Evolutionary conservation across 92 coral and sea anemone genomes (phyloP).

Genomic region (Phymanthus crucifer): DNA sequence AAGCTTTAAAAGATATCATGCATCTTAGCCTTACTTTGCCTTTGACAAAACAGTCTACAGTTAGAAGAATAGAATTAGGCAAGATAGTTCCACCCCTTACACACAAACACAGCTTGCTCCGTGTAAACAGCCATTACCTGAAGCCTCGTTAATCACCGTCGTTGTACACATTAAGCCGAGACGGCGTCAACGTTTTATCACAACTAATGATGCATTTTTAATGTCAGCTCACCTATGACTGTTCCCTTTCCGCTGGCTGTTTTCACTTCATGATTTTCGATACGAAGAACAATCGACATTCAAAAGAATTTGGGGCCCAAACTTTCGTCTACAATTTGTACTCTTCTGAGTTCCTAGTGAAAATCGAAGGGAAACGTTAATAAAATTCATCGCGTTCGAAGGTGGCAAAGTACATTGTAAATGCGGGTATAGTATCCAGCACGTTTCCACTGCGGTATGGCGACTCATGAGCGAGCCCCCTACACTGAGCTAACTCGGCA

Average conservation of each 20-base stretch:
- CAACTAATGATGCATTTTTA: constrained; percentile 62
- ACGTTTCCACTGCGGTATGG: constrained; percentile 11
- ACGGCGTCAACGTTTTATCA: constrained; percentile 64
- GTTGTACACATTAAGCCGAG: constrained; percentile 51
- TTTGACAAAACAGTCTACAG: constrained; percentile 18
- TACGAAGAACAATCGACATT: constrained; percentile 15
- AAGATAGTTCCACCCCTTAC: constrained; percentile 45
- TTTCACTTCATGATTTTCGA: constrained; percentile 23
- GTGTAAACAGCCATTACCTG: constrained; percentile 74
- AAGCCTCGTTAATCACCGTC: constrained; percentile 70
- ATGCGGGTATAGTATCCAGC: constrained; percentile 17
- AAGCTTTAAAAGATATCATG: constrained; percentile 15
- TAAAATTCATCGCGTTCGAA: not conserved
- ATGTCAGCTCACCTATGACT: constrained; percentile 67
- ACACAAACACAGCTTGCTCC: constrained; percentile 68
- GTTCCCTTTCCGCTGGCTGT: constrained; percentile 53
- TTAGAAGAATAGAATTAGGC: constrained; percentile 33
- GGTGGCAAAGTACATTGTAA: not conserved
- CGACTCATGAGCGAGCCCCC: constrained; percentile 9
- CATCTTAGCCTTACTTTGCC: constrained; percentile 12
- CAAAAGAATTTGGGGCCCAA: constrained; percentile 16
- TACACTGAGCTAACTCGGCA: not conserved
- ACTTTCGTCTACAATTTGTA: not conserved
- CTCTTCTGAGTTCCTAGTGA: constrained; percentile 6
- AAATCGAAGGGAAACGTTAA: constrained; percentile 11